Base-by-base conservation (phyloP, 2,797 vertebrate genomes). In the Phrynocephalus guinanensis region DNA sequence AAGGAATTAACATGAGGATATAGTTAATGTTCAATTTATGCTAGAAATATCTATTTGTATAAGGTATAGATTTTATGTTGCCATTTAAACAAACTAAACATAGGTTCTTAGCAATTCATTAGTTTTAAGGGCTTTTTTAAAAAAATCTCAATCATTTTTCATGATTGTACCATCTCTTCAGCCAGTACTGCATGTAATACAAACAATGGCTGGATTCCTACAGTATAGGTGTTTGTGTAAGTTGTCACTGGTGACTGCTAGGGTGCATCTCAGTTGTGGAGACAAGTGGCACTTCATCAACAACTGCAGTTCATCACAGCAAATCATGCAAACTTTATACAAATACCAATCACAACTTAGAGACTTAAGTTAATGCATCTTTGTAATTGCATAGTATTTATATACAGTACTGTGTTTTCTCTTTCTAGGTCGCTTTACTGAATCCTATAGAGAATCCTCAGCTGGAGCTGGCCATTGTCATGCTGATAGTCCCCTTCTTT, bases 401-500 rank as follows among this genome's bases (percentile, higher is more conserved):
- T 73, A 33, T 72, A 22, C 52, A 48, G 26, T 3, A 0, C 48
- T 91, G 77, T 88, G 91, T 91, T 94, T 96, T 87, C 95, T 95
- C 50, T 95, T 88, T 83, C 48, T 97, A 99, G 99, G 97, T 99
- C 95, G 97, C 98, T 94, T 97, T 98, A 70, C 93, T 98, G 95
- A 99, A 98, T 93, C 98, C 98, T 86, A 99, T 99, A 94, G 92
- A 97, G 87, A 98, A 99, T 94, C 98, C 98, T 82, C 96, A 98
- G 90, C 87, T 99, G 98, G 98, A 99, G 93, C 96, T 99, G 95
- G 98, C 99, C 91, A 98, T 99, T 85, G 99, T 99, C 94, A 99
- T 99, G 98, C 97, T 99, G 92, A 99, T 99, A 87, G 99, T 99
- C 86, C 99, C 99, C n/a, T 99, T 99, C 97, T 99, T 99, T 93